A percentile compares a stretch with the other conserved stretches of the same genome.
These are phyloP conservation scores for Cisticola juncidis DNA, from an alignment of 2,113 vertebrate genomes.

Conservation along the genomic window DNA sequence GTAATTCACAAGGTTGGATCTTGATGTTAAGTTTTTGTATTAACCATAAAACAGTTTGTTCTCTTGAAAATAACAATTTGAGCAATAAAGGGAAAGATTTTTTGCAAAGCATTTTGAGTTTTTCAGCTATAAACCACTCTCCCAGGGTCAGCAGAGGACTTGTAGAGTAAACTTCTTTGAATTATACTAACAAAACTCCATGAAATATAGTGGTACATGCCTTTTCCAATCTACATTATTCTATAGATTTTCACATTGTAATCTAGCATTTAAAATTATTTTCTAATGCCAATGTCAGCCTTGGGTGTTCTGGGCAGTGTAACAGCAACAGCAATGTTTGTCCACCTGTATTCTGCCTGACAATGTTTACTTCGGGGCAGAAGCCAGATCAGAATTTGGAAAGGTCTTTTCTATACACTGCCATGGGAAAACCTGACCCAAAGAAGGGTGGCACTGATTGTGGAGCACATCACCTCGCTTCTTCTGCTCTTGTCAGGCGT, in stretches of 20 bases:
- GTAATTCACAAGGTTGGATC: not conserved
- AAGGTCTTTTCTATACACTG: not conserved
- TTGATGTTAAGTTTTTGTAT: not conserved
- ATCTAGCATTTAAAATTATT: not conserved
- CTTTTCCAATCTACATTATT: not conserved
- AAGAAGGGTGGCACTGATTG: not conserved
- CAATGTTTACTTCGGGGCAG: not conserved
- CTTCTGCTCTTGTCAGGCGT: not conserved
- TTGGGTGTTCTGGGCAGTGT: accelerated
- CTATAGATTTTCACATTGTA: not conserved
- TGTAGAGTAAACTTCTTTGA: not conserved
- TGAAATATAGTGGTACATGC: not conserved
- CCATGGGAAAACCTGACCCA: not conserved
- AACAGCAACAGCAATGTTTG: accelerated
- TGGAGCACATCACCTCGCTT: accelerated
- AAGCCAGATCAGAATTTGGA: not conserved
- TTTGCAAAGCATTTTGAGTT: not conserved
- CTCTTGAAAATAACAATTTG: conserved; percentile 39
- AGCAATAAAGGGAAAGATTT: conserved; percentile 39
- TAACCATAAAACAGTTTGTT: conserved; percentile 39
- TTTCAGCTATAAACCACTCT: not conserved
- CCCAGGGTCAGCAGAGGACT: not conserved
- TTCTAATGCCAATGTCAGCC: not conserved
- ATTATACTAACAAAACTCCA: not conserved
- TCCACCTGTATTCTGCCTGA: not conserved